These are phyloP conservation scores for Latrodectus geometricus DNA, from an alignment of 1,140 invertebrate genomes.

Conservation along the genomic window DNA sequence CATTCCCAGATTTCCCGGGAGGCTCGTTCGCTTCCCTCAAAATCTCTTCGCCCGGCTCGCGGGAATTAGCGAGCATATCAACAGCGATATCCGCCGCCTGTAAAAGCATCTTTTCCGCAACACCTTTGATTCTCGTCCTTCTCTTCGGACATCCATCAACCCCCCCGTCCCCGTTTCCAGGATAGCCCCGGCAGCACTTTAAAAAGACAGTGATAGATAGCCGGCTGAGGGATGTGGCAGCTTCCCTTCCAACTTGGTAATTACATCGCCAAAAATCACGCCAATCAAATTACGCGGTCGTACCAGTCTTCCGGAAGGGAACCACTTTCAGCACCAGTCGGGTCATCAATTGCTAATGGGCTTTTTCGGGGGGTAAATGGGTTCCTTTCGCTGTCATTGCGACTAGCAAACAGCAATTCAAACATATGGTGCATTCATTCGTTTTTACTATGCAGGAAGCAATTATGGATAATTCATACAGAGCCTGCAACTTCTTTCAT, in stretches of 20 bases:
- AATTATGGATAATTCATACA: no score
- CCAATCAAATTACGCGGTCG: conserved; percentile 58
- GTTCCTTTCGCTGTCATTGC: conserved; percentile 17
- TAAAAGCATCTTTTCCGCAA: conserved; percentile 53
- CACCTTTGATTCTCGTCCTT: conserved; percentile 38
- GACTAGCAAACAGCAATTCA: background rate
- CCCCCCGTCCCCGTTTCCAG: background rate
- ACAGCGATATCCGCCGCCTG: conserved; percentile 12
- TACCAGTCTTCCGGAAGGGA: conserved; percentile 13
- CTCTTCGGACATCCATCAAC: conserved; percentile 53
- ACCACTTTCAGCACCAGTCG: conserved; percentile 17
- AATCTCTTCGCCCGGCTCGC: background rate
- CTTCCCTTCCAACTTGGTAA: conserved; percentile 23
- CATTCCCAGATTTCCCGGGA: conserved; percentile 55
- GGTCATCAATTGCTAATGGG: conserved; percentile 24
- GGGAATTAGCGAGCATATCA: conserved; percentile 5
- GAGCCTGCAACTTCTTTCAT: no score
- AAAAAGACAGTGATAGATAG: conserved; percentile 54
- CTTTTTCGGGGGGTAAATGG: conserved; percentile 5
- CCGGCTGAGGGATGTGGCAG: conserved; percentile 15
- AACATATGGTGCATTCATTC: background rate
- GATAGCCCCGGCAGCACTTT: background rate
- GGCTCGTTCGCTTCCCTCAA: conserved; percentile 16
- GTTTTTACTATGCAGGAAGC: background rate
- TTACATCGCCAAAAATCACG: conserved; percentile 61